Conservation (phyloP, 2,888 invertebrate genomes). For the Vesta saturnalis region DNA sequence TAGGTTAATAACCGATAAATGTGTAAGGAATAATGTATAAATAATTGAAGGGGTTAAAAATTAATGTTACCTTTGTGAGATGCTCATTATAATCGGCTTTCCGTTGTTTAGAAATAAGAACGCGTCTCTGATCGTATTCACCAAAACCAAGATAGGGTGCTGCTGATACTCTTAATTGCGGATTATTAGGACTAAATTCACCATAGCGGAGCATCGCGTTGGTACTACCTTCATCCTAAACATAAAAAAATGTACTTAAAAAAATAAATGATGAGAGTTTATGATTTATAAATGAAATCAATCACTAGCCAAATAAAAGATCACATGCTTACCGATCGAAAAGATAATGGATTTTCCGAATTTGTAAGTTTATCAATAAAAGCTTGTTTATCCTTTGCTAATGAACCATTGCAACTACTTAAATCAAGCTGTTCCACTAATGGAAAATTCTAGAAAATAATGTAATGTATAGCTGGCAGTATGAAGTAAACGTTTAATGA, state of each 20-base stretch:
- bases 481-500: slow-evolving; percentile 15
- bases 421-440: slow-evolving; percentile 57
- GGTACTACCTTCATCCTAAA: slow-evolving; percentile 53
- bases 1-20: too few relatives aligned
- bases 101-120: slow-evolving; percentile 64
- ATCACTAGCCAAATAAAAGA: slow-evolving; percentile 35
- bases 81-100: slow-evolving; percentile 69
- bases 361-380: slow-evolving; percentile 54
- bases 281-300: slow-evolving; percentile 11
- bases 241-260: neutral
- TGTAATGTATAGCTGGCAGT: slow-evolving; percentile 42
- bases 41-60: too few relatives aligned
- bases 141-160: slow-evolving; percentile 69
- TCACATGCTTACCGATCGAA: slow-evolving; percentile 60
- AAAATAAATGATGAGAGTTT: neutral
- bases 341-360: slow-evolving; percentile 54
- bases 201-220: slow-evolving; percentile 68
- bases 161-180: slow-evolving; percentile 63
- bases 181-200: slow-evolving; percentile 72
- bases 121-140: slow-evolving; percentile 67
- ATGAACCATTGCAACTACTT: slow-evolving; percentile 53
- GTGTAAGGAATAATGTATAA: too few relatives aligned
- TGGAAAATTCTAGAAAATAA: slow-evolving; percentile 56
- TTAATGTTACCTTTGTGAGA: slow-evolving; percentile 63
- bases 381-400: slow-evolving; percentile 55